These are phyloP conservation scores for Netelia inedita DNA, from an alignment of 2,888 invertebrate species.

Conservation along the genomic window DNA sequence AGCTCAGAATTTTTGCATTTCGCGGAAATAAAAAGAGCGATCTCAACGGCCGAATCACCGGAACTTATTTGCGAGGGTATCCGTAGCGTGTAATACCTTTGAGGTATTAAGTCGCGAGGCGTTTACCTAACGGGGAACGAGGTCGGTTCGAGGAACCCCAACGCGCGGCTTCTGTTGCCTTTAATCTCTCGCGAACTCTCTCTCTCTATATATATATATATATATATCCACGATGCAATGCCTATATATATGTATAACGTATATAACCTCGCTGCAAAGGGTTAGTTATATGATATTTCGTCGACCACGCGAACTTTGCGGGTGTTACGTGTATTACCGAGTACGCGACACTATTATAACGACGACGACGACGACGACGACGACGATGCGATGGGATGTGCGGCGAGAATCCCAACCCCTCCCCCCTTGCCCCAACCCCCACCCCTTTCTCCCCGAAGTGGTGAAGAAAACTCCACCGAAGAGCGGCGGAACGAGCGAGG, in stretches of 20 bases:
- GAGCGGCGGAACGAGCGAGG: background rate
- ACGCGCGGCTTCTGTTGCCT: slow-evolving; percentile 25
- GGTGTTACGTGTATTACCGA: background rate
- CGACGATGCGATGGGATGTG: background rate
- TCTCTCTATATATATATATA: background rate
- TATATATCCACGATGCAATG: background rate
- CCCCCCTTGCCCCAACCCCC: too few relatives aligned
- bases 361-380: too few relatives aligned
- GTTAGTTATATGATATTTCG: slow-evolving; percentile 23
- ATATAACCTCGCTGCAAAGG: slow-evolving; percentile 6
- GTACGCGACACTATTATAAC: slow-evolving; percentile 13
- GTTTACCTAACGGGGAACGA: slow-evolving; percentile 51
- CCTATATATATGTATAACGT: background rate
- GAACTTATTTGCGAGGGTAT: background rate
- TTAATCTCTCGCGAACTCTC: slow-evolving; percentile 47
- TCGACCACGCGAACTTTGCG: background rate
- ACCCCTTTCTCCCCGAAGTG: too few relatives aligned
- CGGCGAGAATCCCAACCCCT: too few relatives aligned
- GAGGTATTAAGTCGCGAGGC: slow-evolving; percentile 13
- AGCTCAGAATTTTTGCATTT: background rate
- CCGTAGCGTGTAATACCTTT: slow-evolving; percentile 12
- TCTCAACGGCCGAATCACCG: background rate
- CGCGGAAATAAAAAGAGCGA: slow-evolving; percentile 3
- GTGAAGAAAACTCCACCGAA: slow-evolving; percentile 4
- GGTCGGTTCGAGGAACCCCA: slow-evolving; percentile 52